Base-by-base conservation (phyloP, 2,888 invertebrate genomes). In the Cenopis cana region DNA sequence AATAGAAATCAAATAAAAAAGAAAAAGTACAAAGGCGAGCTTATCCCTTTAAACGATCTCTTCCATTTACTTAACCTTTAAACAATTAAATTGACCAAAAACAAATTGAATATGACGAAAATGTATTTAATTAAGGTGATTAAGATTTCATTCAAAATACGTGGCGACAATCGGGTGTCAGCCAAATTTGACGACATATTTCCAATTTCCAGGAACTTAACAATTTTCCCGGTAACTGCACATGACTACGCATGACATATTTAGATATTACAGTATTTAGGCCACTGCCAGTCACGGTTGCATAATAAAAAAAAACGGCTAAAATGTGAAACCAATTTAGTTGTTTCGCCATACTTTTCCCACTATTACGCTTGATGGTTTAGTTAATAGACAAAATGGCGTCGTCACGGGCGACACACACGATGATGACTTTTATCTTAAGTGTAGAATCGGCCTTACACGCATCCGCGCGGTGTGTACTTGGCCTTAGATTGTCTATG, bases 401-500 rank as follows among this genome's bases (percentile, higher is more conserved):
- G 86, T 59, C 89, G 88, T 89, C 83, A 89, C 88, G 91, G 92
- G 85, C 79, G 92, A 92, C 92, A 91, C 83, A 85, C 91, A 88
- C 88, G 72, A 72, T 93, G 91, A 92, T 90, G 78, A 83, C 38
- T 76, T 80, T 87, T 89, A 92, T 93, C 91, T 91, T 83, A 87
- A 87, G 85, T 87, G 84, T 86, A 83, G 85, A 87, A 91, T 91
- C 90, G 90, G 86, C 91, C 91, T 91, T 90, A 89, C 78, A 79
- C 78, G 88, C 91, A 90, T 89, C 89, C 90, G 78, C 76, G 74
- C 20, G 67, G 69, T 78, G 78, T 78, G 82, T 82, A 85, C 86
- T 86, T 85, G 85, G 84, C 85, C 86, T 85, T 82, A 82, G 70
- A 76, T 77, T 76, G 70, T 74, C 75, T 73, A 67, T 68, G 60